These are phyloP conservation scores for Strigops habroptila DNA, from an alignment of 2,113 vertebrate species.

Conservation along the genomic window DNA sequence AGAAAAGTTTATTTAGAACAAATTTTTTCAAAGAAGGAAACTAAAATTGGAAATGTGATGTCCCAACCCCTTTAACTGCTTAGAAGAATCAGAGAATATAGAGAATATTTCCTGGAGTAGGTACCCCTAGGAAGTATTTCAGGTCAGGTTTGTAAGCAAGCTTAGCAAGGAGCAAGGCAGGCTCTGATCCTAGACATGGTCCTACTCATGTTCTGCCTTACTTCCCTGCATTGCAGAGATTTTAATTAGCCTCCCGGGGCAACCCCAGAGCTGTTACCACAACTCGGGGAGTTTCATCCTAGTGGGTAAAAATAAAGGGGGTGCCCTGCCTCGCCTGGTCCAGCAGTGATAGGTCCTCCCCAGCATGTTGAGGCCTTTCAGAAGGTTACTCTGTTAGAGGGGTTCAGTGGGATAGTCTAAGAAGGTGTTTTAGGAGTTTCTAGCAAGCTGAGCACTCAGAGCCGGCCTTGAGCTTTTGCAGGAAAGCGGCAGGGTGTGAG, in stretches of 20 bases:
- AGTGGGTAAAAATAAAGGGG: neutral
- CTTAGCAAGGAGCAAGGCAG: neutral
- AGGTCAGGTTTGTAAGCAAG: neutral
- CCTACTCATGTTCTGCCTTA: neutral
- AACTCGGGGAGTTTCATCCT: neutral
- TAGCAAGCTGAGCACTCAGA: neutral
- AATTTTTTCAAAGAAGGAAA: neutral
- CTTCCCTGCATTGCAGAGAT: neutral
- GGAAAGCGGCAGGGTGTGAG: accelerated
- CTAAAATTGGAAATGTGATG: neutral
- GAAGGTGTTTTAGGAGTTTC: neutral
- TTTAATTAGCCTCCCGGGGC: neutral
- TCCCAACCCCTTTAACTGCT: neutral
- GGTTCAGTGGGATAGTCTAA: neutral
- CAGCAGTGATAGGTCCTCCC: neutral
- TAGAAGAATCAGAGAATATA: neutral
- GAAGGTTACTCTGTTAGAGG: neutral
- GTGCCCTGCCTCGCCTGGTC: neutral
- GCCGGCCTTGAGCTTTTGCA: neutral
- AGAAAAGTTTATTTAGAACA: neutral
- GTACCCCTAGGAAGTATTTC: neutral
- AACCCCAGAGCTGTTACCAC: neutral
- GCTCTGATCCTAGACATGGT: neutral
- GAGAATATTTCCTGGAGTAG: neutral
- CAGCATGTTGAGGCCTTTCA: neutral